Percentiles rank a stretch among this genome's conserved stretches.
These are phyloP conservation scores for Cistogaster globosa DNA, from an alignment of 2,888 invertebrate genomes.

Conservation along the genomic window DNA sequence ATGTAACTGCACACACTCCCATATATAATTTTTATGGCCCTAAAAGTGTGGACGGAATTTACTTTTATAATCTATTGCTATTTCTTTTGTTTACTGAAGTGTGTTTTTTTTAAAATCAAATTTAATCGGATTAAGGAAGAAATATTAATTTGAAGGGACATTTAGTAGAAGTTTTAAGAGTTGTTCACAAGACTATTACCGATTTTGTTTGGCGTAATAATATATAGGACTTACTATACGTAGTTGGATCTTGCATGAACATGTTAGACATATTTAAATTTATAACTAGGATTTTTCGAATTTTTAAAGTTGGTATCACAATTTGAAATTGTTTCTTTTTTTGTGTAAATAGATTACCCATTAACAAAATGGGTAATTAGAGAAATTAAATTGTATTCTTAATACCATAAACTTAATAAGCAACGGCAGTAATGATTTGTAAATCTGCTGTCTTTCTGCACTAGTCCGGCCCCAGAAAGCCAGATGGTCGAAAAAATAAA, in stretches of 20 bases:
- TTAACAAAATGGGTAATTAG: too few species aligned
- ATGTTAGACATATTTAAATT: too few species aligned
- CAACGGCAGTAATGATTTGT: too few species aligned
- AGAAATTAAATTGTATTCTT: too few species aligned
- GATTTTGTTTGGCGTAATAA: neutral
- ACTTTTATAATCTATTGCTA: slow-evolving; percentile 34
- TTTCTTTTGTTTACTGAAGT: slow-evolving; percentile 7
- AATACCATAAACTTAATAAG: too few species aligned
- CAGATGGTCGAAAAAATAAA: too few species aligned
- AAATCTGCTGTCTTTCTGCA: too few species aligned
- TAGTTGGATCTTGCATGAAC: neutral
- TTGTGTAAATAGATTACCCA: too few species aligned
- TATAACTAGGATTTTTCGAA: too few species aligned
- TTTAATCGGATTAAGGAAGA: slow-evolving; percentile 44
- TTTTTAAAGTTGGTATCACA: too few species aligned
- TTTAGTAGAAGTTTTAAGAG: slow-evolving; percentile 3
- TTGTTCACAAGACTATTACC: slow-evolving; percentile 7
- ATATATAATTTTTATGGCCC: slow-evolving; percentile 35
- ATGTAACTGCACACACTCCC: slow-evolving; percentile 11
- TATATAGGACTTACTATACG: neutral
- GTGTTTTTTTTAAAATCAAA: slow-evolving; percentile 17
- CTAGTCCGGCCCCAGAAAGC: too few species aligned
- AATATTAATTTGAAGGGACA: slow-evolving; percentile 20
- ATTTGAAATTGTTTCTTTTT: too few species aligned
- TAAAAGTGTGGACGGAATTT: slow-evolving; percentile 46